Evolutionary conservation across 2,113 vertebrate species (phyloP), one percentile per base, ranked within the genome.

Genomic region (Excalfactoria chinensis): DNA sequence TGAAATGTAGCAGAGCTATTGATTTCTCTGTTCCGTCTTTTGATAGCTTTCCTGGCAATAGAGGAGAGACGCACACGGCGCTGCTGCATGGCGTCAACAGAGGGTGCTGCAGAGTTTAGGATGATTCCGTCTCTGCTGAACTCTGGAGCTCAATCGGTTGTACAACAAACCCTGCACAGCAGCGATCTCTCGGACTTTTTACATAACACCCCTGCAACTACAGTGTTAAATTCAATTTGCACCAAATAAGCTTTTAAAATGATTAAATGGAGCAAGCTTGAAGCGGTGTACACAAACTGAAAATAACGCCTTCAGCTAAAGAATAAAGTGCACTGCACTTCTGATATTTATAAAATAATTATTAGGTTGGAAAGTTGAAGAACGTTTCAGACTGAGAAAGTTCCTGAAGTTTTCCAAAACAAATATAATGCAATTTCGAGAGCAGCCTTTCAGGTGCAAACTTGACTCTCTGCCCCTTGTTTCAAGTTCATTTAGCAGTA

Each of bases 51-150:
- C 79, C 79, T 44, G 20, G 85, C 59, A 86, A 66, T 1, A 81
- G 16, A 88, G 60, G 60, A 48, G 60, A 41, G n/a, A 16, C 49
- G 86, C 44, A 13, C 35, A 13, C 9, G 74, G 70, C 75, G 51
- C 51, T 97, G 86, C 97, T 34, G 53, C 2, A 35, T 70, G 58
- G 15, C 2, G 96, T 90, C 98, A 77, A 97, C 10, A 98, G 98
- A 98, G 98, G 98, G 97, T 80, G 97, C 97, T 93, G 96, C 94
- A 74, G 97, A 97, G 98, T 97, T 96, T 90, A 80, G 74, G 93
- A 98, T 96, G 88, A 84, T 86, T 58, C 84, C 25, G 60, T 7
- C 35, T 74, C 81, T 37, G 76, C 86, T 75, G 35, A 48, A 80
- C 51, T 44, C 72, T 1, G 46, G 43, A 79, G 89, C 55, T 79